Evolutionary conservation across 2,113 vertebrate species (phyloP), one percentile per base, ranked within the genome.

Genomic region (Pungitius pungitius): DNA sequence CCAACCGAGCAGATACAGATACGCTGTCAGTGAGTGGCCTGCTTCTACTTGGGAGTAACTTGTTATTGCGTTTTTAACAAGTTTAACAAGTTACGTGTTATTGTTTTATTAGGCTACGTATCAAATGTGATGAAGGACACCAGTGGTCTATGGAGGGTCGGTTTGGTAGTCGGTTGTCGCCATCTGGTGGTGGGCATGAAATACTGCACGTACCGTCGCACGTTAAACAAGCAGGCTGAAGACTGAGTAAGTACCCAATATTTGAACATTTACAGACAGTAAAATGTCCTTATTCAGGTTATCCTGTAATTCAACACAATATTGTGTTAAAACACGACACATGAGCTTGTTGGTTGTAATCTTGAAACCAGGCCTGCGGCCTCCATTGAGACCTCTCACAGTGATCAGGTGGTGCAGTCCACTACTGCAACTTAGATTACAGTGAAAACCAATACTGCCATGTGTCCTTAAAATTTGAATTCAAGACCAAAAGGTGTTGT

Each of bases 121-220:
- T 54, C 10, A 37, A 35, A 39, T n/a, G n/a, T 40, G 12, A 11
- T 60, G 1, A 14, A 9, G 7, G 33, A 12, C 43, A 35, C 8
- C 7, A 13, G 20, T 8, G 7, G 37, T 8, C 27, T 61, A 8
- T 2, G 2, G 24, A 20, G 24, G 4, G 6, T 62, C 9, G 17
- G 13, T 35, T 20, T 43, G 76, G 64, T 61, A 72, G 27, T 62
- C 54, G 11, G 63, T 58, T n/a, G 6, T 47, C 64, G 75, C 88
- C 88, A 87, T 64, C 89, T 73, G 66, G 84, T 85, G 90, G 73
- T 40, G 1, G 12, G 33, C 0, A n/a, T 0, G 2, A 12, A 9
- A 27, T 13, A 68, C 62, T 84, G 20, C 72, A 39, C 8, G 26
- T 69, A 35, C 33, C 33, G 6, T 10, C 17, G 7, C 12, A 27